Percentiles rank a stretch among this genome's conserved stretches.
These are phyloP conservation scores for Gastrophryne carolinensis DNA, from an alignment of 2,797 vertebrate genomes.

Conservation along the genomic window DNA sequence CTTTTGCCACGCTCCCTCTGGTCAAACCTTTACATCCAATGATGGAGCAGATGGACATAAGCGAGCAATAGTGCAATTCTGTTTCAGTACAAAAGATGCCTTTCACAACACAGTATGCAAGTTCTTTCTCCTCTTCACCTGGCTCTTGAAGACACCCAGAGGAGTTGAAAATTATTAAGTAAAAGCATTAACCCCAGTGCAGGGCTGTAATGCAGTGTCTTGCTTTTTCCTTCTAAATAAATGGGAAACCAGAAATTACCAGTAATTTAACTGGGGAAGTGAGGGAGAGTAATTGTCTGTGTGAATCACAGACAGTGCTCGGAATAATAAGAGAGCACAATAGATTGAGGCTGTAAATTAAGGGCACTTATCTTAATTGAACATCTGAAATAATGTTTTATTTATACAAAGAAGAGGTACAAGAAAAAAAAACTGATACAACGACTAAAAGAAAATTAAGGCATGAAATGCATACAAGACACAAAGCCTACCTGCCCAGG, in stretches of 20 bases:
- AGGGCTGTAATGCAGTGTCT: conserved; percentile 56
- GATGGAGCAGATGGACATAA: conserved; percentile 45
- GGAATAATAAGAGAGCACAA: conserved; percentile 74
- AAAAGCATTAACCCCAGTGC: conserved; percentile 60
- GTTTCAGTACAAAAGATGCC: conserved; percentile 56
- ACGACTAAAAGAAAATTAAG: too few species aligned
- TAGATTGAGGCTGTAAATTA: conserved; percentile 79
- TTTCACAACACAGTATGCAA: conserved; percentile 55
- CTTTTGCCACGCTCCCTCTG: not conserved
- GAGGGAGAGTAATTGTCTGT: conserved; percentile 75
- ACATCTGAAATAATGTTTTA: conserved; percentile 80
- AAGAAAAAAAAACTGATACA: conserved; percentile 64
- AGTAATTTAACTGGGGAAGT: conserved; percentile 70
- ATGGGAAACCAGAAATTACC: conserved; percentile 77
- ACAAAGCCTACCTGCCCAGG: too few species aligned
- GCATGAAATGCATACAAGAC: too few species aligned
- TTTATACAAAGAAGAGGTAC: conserved; percentile 77
- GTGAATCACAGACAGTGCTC: conserved; percentile 61
- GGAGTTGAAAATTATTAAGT: conserved; percentile 56
- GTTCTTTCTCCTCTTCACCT: conserved; percentile 45
- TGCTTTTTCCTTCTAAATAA: conserved; percentile 75
- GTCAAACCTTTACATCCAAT: conserved; percentile 19
- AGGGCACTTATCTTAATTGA: conserved; percentile 83
- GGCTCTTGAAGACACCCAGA: conserved; percentile 47
- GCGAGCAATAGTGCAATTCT: conserved; percentile 53